Evolutionary conservation across 2,797 vertebrate species (phyloP).

Genomic region (Uromys caudimaculatus): DNA sequence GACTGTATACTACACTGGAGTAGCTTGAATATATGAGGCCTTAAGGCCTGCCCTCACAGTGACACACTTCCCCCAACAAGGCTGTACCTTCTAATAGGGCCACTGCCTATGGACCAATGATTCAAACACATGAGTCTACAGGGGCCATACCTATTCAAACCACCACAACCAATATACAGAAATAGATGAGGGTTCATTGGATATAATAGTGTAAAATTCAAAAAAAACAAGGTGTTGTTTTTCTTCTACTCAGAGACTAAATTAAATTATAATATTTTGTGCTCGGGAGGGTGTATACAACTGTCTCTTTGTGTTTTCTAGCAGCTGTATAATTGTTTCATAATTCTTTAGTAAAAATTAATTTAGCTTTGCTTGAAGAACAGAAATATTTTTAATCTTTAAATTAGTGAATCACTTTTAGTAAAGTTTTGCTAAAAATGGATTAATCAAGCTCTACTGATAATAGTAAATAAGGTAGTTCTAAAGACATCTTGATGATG

Average conservation of each 20-base stretch:
- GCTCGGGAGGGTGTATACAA: background rate
- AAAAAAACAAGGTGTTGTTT: background rate
- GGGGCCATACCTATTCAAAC: too few species aligned
- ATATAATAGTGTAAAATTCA: background rate
- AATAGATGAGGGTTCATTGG: background rate
- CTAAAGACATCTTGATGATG: background rate
- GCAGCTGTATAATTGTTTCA: background rate
- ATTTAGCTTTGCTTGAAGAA: conserved; percentile 17
- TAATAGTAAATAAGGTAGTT: background rate
- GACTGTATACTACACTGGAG: too few species aligned
- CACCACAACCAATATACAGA: background rate
- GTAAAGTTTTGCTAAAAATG: background rate
- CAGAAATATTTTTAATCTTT: background rate
- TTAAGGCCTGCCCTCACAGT: too few species aligned
- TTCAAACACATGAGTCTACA: too few species aligned
- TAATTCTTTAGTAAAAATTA: conserved; percentile 41
- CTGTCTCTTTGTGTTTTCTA: background rate
- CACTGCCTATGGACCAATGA: too few species aligned
- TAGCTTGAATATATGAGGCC: too few species aligned
- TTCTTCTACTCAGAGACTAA: background rate
- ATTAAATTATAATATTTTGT: background rate
- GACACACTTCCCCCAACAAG: too few species aligned
- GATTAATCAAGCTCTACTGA: background rate
- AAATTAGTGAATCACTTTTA: background rate
- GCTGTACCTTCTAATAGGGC: too few species aligned